Evolutionary conservation across 2,113 vertebrate genomes (phyloP).

Genomic region (Nicator chloris): DNA sequence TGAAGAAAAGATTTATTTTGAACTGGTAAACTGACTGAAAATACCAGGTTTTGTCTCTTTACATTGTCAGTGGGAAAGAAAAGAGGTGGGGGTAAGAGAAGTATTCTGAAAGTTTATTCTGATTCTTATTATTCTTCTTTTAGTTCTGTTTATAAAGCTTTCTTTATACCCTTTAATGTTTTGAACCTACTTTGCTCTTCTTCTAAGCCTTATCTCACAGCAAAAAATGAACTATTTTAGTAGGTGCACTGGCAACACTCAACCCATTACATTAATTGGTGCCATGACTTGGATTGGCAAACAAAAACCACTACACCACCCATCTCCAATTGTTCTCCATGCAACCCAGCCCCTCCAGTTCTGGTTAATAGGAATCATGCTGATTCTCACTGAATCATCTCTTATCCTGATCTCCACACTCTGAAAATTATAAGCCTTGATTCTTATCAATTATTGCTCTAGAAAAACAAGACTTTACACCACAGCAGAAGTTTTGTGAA

Average conservation of each 20-base stretch:
- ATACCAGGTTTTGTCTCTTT: background rate
- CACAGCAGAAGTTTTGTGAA: background rate
- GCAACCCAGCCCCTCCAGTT: background rate
- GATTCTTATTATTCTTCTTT: background rate
- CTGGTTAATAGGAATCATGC: background rate
- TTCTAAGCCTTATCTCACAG: background rate
- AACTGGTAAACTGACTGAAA: background rate
- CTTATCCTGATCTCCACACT: background rate
- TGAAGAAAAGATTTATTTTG: background rate
- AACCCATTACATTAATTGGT: background rate
- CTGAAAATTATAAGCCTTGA: background rate
- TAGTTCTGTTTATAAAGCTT: background rate
- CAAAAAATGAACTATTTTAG: background rate
- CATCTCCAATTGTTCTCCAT: background rate
- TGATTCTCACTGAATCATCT: background rate
- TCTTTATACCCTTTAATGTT: background rate
- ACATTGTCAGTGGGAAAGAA: background rate
- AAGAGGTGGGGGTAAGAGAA: background rate
- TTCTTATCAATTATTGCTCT: background rate
- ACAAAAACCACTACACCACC: background rate
- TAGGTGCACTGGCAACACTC: background rate
- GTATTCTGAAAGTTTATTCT: background rate
- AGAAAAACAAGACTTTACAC: background rate
- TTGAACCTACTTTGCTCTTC: background rate
- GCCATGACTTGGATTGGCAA: background rate